Base-by-base conservation (phyloP, 2,888 invertebrate species). In the Thyatira batis region DNA sequence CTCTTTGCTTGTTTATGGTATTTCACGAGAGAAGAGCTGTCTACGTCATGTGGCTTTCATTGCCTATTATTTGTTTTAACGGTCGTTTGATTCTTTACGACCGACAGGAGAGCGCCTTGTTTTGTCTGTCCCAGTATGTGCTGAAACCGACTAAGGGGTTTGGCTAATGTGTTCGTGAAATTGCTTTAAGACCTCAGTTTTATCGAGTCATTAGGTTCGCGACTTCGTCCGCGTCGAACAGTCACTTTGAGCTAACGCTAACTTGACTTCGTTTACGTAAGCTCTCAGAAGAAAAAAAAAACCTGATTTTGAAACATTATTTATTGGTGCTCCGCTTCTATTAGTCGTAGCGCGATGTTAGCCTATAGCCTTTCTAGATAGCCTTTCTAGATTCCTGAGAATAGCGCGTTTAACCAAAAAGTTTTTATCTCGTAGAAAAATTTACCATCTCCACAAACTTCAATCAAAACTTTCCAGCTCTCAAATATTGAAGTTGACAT, bases 11-110 rank as follows among this genome's bases (percentile, higher is more conserved):
- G 39, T 39, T 39, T 39, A 39, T 39, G n/a, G 39, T 17, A 39
- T 17, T 39, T 39, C 17, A 17, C 39, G 39, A 39, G 13, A 45
- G 20, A 45, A 28, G 27, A n/a, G 4, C 28, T n/a, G 45, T 11
- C 45, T 28, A n/a, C 27, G 27, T 51, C 45, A 5, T 20, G 2
- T 20, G 20, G 51, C 20, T 51, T 51, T 51, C 51, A 51, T 51
- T 51, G 45, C 28, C 45, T 33, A 45, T 45, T 45, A 51, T 25
- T 23, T 39, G 39, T 39, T 17, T 33, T 39, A 39, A 39, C 39
- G 39, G 39, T 39, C 39, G 39, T 39, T 39, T 17, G 39, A 39
- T n/a, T 13, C 39, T 39, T 39, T 17, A 39, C 13, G 39, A 39
- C 17, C 8, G n/a, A 39, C 39, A 39, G 33, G 33, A 33, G 17